Base-by-base conservation (phyloP, 2,888 invertebrate genomes). In the Agonum fuliginosum region DNA sequence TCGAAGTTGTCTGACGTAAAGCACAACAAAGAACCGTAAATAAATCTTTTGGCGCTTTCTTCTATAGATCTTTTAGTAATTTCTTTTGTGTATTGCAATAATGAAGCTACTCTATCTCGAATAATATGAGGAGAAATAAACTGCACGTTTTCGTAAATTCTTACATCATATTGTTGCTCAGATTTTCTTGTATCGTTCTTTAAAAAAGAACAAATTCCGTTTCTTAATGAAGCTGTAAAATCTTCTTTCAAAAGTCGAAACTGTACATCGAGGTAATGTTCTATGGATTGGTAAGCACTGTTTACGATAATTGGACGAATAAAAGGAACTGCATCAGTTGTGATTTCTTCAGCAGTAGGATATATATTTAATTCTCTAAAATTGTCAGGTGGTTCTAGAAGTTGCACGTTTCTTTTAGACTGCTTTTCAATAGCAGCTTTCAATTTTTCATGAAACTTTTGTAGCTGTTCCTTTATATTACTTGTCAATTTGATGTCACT, bases 181-280 rank as follows among this genome's bases (percentile, higher is more conserved):
- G 3, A 12, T 22, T 34, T 17, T 20, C 34, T 19, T 22, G 19
- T 22, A 24, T 20, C 14, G 37, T 73, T 17, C 14, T 67, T 2
- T 8, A 70, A 22, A 37, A 20, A 76, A 1, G 19, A 19, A 27
- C 58, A 74, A 17, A 93, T 88, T 79, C 92, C 93, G 82, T 91
- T 89, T 20, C 93, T 86, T 10, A 95, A 83, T 0, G 95, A 93
- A 30, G 88, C 87, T 41, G 93, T 88, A 82, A 92, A 94, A 84
- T 95, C 95, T 86, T 95, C 94, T 22, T 93, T 86, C 51, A 95
- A 83, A 22, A 94, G 86, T 41, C 92, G 89, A 81, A 93, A 93
- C 80, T 94, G 94, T 17, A 91, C 87, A 80, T 93, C 92, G 12
- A 95, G 86, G 83, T 95, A 95, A 82, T 93, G 90, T 51, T 91